Evolutionary conservation across 2,888 invertebrate species (phyloP), one percentile per base, ranked within the genome.

Genomic region (Homarus gammarus): DNA sequence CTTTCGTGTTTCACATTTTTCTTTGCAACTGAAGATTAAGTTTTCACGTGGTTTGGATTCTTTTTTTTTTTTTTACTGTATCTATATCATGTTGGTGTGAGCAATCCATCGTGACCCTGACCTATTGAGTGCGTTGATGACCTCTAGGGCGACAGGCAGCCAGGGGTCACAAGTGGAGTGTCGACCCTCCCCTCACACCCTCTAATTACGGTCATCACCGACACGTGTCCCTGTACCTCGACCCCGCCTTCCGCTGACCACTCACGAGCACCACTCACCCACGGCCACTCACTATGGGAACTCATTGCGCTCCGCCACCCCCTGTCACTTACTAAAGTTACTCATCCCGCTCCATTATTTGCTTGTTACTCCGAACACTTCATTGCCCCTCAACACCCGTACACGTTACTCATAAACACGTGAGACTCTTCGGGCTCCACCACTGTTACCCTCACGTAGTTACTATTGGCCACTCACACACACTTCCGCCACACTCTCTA

Each of bases 171-270:
- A 38, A 83, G 40, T 18, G 68, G 82, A 44, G 64, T 64, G 82
- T 18, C 31, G 70, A n/a, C 40, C 10, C 68, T 82, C 68, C 70
- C 38, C 68, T 83, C 68, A 83, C 70, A 68, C 79, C 79, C 49
- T 38, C 61, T 38, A 79, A 61, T 79, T 56, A 79, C 51, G 79
- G 56, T 61, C 79, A 79, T 79, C 79, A 79, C 38, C 10, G 82
- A 27, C 70, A 83, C 82, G 82, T 83, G 68, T 51, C 70, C 64
- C 73, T 12, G 10, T 15, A 36, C 38, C 31, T 38, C 73, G 36
- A 3, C 73, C 36, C 73, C 73, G 36, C 73, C 73, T 38, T 40
- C 18, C 12, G 3, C 36, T 40, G 22, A 38, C 73, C 73, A 36
- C 68, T 68, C 22, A 31, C 10, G 0, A 27, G 3, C 68, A 12